Base-by-base conservation (phyloP, 2,888 invertebrate species). In the Athripsodes cinereus region DNA sequence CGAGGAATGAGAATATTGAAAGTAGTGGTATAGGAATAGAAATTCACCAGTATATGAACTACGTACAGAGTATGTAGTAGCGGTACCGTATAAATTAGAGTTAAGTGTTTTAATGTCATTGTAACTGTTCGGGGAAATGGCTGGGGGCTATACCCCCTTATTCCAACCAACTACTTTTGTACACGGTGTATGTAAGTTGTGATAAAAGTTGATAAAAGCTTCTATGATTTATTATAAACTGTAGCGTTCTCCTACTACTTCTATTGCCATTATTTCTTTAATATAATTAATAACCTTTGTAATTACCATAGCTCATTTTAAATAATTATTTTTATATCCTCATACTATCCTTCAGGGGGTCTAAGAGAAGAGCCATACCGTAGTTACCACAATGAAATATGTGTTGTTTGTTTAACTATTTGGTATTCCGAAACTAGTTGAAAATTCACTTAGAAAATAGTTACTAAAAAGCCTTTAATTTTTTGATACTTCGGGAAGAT, bases 21-120 rank as follows among this genome's bases (percentile, higher is more conserved):
- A 35, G 46, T 22, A 50, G 35, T 26, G 49, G 55, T 16, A 21
- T 21, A 16, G 44, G 46, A 18, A 22, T 34, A 21, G 46, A 21
- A 40, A 13, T 34, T 18, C 47, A 47, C 31, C 46, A 47, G 44
- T 57, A 52, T 56, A n/a, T n/a, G n/a, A n/a, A n/a, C n/a, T n/a
- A n/a, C n/a, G n/a, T n/a, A n/a, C n/a, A n/a, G n/a, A n/a, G n/a
- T n/a, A n/a, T n/a, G n/a, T n/a, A n/a, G 53, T 53, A 53, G 50
- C 59, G 57, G 52, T 54, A 44, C 44, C 35, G 60, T 58, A 62
- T 62, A 62, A 62, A 62, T 62, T 62, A 52, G 34, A 54, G 49
- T 57, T 55, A 60, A 59, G 62, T 62, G 58, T 62, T 62, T 60
- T 60, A 62, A 59, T 60, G 62, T 62, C 62, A 58, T 59, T 53